Percentiles rank a stretch among this genome's conserved stretches.
Conservation (phyloP, 1,140 invertebrate genomes). For the Aphis gossypii region DNA sequence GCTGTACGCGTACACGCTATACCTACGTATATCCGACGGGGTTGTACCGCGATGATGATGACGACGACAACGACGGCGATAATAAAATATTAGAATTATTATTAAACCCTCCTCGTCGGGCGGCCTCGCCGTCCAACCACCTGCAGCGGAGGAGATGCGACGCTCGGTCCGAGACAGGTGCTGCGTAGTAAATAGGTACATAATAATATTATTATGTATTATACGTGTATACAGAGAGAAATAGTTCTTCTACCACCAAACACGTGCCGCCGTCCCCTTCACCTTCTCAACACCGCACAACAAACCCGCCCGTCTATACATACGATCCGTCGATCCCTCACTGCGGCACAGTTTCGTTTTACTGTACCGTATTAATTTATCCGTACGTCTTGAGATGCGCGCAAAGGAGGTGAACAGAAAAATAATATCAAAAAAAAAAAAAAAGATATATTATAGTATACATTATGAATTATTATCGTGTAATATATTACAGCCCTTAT, state of each 20-base stretch:
- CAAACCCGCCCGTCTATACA: background rate
- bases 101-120: slow-evolving; percentile 33
- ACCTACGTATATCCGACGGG: background rate
- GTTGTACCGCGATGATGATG: background rate
- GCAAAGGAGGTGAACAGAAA: background rate
- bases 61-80: background rate
- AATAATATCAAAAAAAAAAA: background rate
- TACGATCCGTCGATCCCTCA: background rate
- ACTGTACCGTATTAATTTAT: background rate
- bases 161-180: slow-evolving; percentile 1
- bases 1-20: background rate
- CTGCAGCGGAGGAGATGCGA: slow-evolving; percentile 1
- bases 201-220: slow-evolving; percentile 10
- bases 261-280: background rate
- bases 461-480: slow-evolving; percentile 1
- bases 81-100: slow-evolving; percentile 26
- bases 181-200: slow-evolving; percentile 3
- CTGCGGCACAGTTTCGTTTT: background rate
- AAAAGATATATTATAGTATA: background rate
- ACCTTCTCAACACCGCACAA: background rate
- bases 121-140: background rate
- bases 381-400: background rate
- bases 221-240: background rate
- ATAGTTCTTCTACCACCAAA: slow-evolving; percentile 21
- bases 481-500: background rate